Conservation (phyloP, 2,113 vertebrate species). For the Cisticola juncidis region DNA sequence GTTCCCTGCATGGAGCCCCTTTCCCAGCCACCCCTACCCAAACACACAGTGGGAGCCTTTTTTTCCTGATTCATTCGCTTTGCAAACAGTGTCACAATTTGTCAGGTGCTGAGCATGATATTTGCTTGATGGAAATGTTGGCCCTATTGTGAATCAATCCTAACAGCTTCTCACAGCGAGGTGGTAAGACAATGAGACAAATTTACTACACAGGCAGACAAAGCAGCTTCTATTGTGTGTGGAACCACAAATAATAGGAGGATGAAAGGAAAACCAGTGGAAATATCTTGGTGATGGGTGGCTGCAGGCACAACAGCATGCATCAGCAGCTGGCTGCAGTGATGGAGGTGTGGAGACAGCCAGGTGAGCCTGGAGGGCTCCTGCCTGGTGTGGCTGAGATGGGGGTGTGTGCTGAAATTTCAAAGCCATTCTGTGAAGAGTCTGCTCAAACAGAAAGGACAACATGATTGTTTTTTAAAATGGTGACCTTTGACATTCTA, state of each 20-base stretch:
- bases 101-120: slow-evolving; percentile 38
- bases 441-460: background rate
- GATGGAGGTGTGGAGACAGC: background rate
- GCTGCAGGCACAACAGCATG: slow-evolving; percentile 14
- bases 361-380: background rate
- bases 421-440: background rate
- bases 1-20: background rate
- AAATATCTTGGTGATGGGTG: slow-evolving; percentile 16
- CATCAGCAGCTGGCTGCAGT: slow-evolving; percentile 6
- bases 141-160: slow-evolving; percentile 59
- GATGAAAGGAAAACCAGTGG: slow-evolving; percentile 41
- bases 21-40: background rate
- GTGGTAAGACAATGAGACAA: slow-evolving; percentile 70
- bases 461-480: background rate
- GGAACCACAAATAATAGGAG: slow-evolving; percentile 70
- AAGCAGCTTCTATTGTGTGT: slow-evolving; percentile 59
- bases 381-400: background rate
- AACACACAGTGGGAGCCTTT: background rate
- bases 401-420: background rate
- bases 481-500: background rate
- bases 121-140: slow-evolving; percentile 63
- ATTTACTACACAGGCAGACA: slow-evolving; percentile 65
- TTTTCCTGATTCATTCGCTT: slow-evolving; percentile 7
- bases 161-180: slow-evolving; percentile 46
- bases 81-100: slow-evolving; percentile 23